Evolutionary conservation across 2,888 invertebrate genomes (phyloP).

Genomic region (Anthrax anthrax): DNA sequence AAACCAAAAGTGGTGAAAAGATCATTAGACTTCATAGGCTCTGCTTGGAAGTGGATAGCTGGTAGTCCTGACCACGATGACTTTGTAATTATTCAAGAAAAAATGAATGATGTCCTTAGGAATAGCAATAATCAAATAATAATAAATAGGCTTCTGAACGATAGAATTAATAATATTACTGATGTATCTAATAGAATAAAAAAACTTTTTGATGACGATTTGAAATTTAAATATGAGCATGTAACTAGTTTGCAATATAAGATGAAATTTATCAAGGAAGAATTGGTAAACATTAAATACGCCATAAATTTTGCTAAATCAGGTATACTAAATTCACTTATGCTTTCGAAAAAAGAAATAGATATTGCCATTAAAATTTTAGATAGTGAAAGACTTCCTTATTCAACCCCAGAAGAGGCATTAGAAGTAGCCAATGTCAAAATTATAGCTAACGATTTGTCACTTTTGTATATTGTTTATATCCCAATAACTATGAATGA

Average conservation of each 20-base stretch:
- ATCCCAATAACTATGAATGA: constrained; percentile 10
- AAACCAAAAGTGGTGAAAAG: background rate
- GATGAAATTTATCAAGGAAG: constrained; percentile 8
- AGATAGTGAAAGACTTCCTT: constrained; percentile 11
- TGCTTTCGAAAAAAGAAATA: constrained; percentile 10
- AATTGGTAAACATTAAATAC: constrained; percentile 8
- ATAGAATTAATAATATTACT: constrained; percentile 6
- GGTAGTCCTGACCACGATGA: constrained; percentile 2
- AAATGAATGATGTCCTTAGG: constrained; percentile 2
- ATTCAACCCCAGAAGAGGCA: constrained; percentile 12
- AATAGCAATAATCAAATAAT: constrained; percentile 5
- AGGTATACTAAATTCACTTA: constrained; percentile 9
- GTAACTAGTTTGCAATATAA: constrained; percentile 1
- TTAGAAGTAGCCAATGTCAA: constrained; percentile 13
- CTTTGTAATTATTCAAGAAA: background rate
- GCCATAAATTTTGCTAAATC: constrained; percentile 10
- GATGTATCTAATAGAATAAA: background rate
- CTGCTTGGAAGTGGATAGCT: constrained; percentile 4
- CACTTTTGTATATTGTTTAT: constrained; percentile 12
- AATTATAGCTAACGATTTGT: constrained; percentile 10
- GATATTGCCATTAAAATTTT: constrained; percentile 6
- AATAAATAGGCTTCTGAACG: constrained; percentile 2
- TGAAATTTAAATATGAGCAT: background rate
- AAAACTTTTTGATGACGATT: background rate
- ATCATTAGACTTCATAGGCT: background rate